Evolutionary conservation across 2,113 vertebrate species (phyloP).

Genomic region (Hippocampus barbouri): DNA sequence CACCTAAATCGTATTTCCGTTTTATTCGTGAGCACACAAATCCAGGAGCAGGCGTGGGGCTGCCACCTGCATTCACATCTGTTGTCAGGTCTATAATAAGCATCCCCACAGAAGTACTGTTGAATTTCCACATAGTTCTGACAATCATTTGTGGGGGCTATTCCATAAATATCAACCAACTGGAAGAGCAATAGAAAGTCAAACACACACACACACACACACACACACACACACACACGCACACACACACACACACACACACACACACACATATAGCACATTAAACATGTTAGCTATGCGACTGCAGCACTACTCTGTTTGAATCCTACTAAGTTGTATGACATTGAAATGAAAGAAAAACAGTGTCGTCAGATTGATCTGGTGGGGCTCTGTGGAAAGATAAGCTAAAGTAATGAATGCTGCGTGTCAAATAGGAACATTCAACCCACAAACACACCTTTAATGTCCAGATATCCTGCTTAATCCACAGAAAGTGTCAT

Average conservation of each 20-base stretch:
- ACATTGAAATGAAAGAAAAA: background rate
- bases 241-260: too few species aligned
- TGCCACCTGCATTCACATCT: background rate
- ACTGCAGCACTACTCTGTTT: background rate
- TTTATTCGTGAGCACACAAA: background rate
- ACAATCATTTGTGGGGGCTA: background rate
- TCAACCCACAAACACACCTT: background rate
- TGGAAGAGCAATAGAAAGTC: background rate
- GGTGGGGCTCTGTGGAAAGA: background rate
- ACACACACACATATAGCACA: too few species aligned
- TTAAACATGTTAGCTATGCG: background rate
- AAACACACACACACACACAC: background rate
- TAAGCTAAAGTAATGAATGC: too few species aligned
- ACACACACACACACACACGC: background rate
- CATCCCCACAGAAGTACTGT: background rate
- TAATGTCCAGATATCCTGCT: background rate
- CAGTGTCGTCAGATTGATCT: background rate
- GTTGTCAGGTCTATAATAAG: background rate
- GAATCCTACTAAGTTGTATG: background rate
- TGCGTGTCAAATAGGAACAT: too few species aligned
- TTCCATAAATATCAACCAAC: background rate
- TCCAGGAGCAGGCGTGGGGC: background rate
- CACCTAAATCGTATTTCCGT: background rate
- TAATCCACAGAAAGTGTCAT: conserved; percentile 7
- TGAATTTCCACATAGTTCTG: background rate